A percentile compares a stretch with the other conserved stretches of the same genome.
phyloP scores from a whole-genome alignment of 2,113 vertebrate species.

The Aramus guarauna region DNA sequence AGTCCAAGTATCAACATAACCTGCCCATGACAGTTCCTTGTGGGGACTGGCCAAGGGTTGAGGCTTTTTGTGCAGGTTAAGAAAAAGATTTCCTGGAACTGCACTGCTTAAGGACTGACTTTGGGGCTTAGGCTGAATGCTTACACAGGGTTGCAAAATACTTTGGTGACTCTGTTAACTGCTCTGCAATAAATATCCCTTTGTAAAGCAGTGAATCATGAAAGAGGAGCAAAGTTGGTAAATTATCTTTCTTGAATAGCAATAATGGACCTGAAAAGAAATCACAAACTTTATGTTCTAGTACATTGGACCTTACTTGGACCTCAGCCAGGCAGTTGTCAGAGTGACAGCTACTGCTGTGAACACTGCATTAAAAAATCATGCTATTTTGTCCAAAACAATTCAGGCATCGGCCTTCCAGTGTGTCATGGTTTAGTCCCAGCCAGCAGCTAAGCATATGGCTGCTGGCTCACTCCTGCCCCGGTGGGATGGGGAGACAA shows the following conservation, averaged over 20 bases:
- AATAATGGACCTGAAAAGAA: not conserved
- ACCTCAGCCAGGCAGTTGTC: not conserved
- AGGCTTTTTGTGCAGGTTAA: not conserved
- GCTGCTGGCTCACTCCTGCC: too few relatives aligned
- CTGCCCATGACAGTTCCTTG: not conserved
- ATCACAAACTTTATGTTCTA: not conserved
- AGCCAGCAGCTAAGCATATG: too few relatives aligned
- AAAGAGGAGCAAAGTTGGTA: not conserved
- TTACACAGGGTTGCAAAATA: not conserved
- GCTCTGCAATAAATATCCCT: not conserved
- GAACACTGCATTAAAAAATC: accelerated
- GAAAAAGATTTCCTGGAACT: not conserved
- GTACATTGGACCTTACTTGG: not conserved
- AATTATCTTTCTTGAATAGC: not conserved
- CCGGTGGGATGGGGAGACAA: too few relatives aligned
- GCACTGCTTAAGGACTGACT: not conserved
- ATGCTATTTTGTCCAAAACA: not conserved
- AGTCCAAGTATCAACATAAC: not conserved
- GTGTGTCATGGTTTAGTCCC: too few relatives aligned
- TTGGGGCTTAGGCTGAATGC: not conserved
- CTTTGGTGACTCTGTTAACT: not conserved
- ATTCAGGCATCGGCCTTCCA: not conserved
- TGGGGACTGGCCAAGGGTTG: accelerated
- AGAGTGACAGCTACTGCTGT: not conserved
- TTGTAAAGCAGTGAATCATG: not conserved